These are phyloP conservation scores for Gadus macrocephalus DNA, from an alignment of 2,113 vertebrate species.

Conservation along the genomic window DNA sequence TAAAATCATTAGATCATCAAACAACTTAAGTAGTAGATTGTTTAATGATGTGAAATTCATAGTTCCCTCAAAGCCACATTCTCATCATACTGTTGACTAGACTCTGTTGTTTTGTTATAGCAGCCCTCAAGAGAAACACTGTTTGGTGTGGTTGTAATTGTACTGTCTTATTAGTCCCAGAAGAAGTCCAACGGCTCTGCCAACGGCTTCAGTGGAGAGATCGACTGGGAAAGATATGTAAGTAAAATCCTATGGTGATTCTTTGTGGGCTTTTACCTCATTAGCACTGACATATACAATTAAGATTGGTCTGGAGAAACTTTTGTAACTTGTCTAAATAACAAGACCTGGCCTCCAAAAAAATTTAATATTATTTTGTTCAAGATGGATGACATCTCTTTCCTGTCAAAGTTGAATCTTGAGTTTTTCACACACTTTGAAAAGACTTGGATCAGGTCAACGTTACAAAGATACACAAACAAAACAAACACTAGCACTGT, in stretches of 20 bases:
- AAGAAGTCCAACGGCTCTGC: conserved; percentile 91
- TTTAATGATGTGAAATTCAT: background rate
- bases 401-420: background rate
- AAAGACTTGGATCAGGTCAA: background rate
- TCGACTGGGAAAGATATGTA: conserved; percentile 98
- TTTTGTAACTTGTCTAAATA: background rate
- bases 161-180: conserved; percentile 63
- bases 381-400: background rate
- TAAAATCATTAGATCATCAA: too few relatives aligned
- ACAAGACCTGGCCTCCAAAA: background rate
- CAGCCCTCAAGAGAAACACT: background rate
- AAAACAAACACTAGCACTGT: background rate
- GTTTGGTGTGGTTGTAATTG: conserved; percentile 14
- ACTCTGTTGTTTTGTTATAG: background rate
- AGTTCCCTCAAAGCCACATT: background rate
- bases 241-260: conserved; percentile 60
- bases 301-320: background rate
- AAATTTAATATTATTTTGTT: background rate
- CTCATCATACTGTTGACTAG: background rate
- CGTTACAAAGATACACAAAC: background rate
- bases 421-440: too few relatives aligned
- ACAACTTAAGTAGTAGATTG: too few relatives aligned
- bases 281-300: background rate
- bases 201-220: conserved; percentile 94
- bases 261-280: too few relatives aligned